Evolutionary conservation across 2,888 invertebrate species (phyloP).

Genomic region (Apodemia hepburni): DNA sequence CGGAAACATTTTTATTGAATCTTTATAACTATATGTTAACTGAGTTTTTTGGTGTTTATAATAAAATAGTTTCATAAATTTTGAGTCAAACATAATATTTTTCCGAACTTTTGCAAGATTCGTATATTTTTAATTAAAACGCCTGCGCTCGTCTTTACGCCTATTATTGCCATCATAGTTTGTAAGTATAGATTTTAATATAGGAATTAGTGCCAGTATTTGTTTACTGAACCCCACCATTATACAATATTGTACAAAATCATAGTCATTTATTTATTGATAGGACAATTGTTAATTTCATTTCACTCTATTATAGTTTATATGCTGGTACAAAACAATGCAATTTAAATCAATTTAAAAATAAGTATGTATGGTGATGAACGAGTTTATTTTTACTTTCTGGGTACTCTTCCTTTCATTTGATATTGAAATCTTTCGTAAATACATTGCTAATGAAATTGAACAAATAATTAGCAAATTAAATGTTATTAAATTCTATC

Average conservation of each 20-base stretch:
- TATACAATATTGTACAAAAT: constrained; percentile 26
- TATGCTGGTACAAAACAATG: background rate
- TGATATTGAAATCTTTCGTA: no score
- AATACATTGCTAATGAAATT: no score
- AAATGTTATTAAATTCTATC: no score
- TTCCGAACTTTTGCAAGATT: background rate
- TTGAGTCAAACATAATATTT: background rate
- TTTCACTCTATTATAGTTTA: background rate
- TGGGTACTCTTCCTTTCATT: background rate
- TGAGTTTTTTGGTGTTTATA: background rate
- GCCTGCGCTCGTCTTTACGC: background rate
- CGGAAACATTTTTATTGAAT: background rate
- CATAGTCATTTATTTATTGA: constrained; percentile 14
- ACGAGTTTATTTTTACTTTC: background rate
- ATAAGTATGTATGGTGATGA: background rate
- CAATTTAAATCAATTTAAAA: background rate
- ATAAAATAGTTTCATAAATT: background rate
- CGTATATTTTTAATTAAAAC: background rate
- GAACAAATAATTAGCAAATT: no score
- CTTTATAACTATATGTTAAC: background rate
- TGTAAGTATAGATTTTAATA: constrained; percentile 22
- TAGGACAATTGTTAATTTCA: constrained; percentile 8
- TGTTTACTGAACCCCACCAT: constrained; percentile 29
- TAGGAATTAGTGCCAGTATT: constrained; percentile 26
- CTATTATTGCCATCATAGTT: constrained; percentile 1